Conservation (phyloP, 2,797 vertebrate genomes). For the Fundulus diaphanus region DNA sequence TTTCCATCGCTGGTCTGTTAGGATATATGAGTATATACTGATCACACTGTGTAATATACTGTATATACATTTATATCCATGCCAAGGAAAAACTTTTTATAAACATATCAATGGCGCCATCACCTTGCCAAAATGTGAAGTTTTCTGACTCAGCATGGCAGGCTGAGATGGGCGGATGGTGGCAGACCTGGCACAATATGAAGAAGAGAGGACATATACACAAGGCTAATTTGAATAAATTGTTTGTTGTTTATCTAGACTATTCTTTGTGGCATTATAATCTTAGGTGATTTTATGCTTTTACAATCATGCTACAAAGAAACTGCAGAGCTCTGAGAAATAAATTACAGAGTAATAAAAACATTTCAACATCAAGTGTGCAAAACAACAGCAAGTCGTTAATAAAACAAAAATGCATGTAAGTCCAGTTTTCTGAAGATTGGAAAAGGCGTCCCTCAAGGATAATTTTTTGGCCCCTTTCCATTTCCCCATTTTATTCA, state of each 20-base stretch:
- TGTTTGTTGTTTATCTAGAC: neutral
- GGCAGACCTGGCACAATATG: conserved; percentile 83
- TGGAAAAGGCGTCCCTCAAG: too few species aligned
- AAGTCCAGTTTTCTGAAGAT: too few species aligned
- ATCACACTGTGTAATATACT: neutral
- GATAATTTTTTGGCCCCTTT: too few species aligned
- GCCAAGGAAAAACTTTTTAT: neutral
- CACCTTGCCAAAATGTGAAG: conserved; percentile 96
- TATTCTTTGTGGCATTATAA: neutral
- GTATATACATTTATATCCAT: neutral
- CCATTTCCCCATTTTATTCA: too few species aligned
- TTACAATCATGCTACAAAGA: neutral
- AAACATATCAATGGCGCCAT: conserved; percentile 16
- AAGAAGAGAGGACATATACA: neutral
- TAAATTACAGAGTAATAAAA: neutral
- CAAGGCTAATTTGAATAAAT: neutral
- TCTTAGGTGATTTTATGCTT: neutral
- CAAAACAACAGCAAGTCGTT: neutral
- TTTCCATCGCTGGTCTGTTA: conserved; percentile 93
- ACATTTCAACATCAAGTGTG: neutral
- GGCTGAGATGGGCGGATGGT: conserved; percentile 93
- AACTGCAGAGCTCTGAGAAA: neutral
- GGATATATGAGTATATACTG: conserved; percentile 1
- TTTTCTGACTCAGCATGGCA: conserved; percentile 91
- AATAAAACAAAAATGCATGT: neutral